Evolutionary conservation across 2,113 vertebrate genomes (phyloP).

Genomic region (Ammodytes marinus): DNA sequence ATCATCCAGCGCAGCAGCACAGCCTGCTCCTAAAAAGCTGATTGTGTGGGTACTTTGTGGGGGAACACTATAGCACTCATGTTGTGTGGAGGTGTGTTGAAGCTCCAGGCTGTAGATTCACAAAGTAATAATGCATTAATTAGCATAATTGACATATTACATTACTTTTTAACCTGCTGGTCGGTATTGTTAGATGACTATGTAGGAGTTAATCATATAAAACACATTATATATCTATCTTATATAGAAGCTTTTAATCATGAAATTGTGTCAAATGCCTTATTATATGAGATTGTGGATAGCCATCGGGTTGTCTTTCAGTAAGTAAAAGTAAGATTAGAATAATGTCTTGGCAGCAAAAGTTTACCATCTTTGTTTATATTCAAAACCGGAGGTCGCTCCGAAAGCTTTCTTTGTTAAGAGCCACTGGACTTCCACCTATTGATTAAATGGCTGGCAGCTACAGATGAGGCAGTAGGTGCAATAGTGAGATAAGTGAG

Average conservation of each 20-base stretch:
- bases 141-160: neutral
- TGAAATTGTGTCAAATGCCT: neutral
- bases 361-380: neutral
- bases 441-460: neutral
- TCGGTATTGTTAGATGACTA: neutral
- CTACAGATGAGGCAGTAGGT: neutral
- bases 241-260: conserved; percentile 6
- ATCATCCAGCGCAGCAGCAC: conserved; percentile 23
- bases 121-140: conserved; percentile 14
- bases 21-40: conserved; percentile 21
- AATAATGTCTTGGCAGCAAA: neutral
- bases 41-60: conserved; percentile 42
- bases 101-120: neutral
- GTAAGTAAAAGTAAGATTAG: neutral
- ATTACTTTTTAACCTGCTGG: neutral
- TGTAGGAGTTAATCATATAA: neutral
- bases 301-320: neutral
- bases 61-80: conserved; percentile 13
- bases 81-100: neutral
- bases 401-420: neutral
- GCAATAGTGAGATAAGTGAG: neutral
- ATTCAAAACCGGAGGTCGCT: fast-evolving
- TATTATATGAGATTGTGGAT: neutral
- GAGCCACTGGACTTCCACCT: neutral
- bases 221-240: neutral